Base-by-base conservation (phyloP, 2,797 vertebrate species). In the Diplodus sargus region DNA sequence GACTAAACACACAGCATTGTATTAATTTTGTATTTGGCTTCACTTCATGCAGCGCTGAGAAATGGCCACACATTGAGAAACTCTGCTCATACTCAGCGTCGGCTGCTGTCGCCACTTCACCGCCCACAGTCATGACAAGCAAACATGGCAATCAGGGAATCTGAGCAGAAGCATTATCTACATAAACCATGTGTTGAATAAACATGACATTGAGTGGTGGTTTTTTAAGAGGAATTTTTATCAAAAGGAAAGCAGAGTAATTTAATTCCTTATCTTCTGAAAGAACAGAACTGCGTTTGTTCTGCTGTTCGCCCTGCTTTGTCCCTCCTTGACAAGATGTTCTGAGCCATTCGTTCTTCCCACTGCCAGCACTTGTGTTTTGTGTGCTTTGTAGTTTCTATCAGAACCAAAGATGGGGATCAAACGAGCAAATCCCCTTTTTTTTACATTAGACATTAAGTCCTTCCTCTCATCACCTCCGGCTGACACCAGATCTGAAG, bases 281-380 rank as follows among this genome's bases (percentile, higher is more conserved):
- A 23, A 72, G 70, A 77, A 85, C 85, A 87, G 68, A 71, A 70
- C 56, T 42, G 60, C 70, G 81, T 88, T 90, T 91, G 86, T 90
- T 82, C 63, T 23, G 43, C 54, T 34, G n/a, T 78, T 79, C 57
- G 64, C 34, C 18, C 61, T 14, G 48, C 77, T 80, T 74, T 76
- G 66, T 82, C 34, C 18, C 12, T 69, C 74, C 45, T 68, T 69
- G 58, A 84, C 68, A 23, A 74, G 72, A 75, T 28, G 7, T 64
- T 84, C 54, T 52, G 39, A 74, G 67, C n/a, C 47, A 42, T 73
- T 69, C 76, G 49, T 70, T 76, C 74, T 67, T 65, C 69, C 66
- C 56, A 16, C 30, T 34, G 61, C 57, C 67, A 73, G 60, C 65
- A n/a, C 51, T 39, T 57, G 6, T n/a, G 62, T 68, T 73, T 39